Base-by-base conservation (phyloP, 2,888 invertebrate genomes). In the Silvanus unidentatus region DNA sequence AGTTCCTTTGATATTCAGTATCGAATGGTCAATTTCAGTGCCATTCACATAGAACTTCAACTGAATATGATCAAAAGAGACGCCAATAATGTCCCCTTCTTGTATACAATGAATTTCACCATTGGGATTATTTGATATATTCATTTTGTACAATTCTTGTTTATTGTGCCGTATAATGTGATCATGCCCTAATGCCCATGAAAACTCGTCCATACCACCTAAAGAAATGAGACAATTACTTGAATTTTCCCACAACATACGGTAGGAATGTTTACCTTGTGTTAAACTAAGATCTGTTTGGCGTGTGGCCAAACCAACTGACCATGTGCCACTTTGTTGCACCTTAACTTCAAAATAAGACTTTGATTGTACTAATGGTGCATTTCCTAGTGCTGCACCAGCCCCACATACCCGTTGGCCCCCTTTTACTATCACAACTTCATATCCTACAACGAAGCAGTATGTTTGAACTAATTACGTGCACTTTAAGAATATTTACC, bases 291-390 rank as follows among this genome's bases (percentile, higher is more conserved):
- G 75, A 71, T 95, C 88, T 36, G 91, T 83, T 48, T 88, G 86
- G 58, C 88, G 78, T 0, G 94, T 91, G 8, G 95, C 96, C 47
- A 99, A 73, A 1, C 99, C 99, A 10, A 98, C 81, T 1, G 93
- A 94, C 98, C 98, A 99, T 28, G 86, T 81, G 62, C 97, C 97
- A 50, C 89, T 86, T 68, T 98, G 97, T 70, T 98, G 97, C 44
- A 99, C 75, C 75, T 98, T 98, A 4, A 97, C 89, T 77, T 99
- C 98, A 71, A 97, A 99, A 71, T 97, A 99, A 2, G 96, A 89
- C 74, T 99, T 99, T 63, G 95, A 94, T 73, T 99, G 96, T 9
- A 91, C 89, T 39, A 99, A 77, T 0, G 98, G 97, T 5, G 93
- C 93, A 65, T 90, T 96, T 9, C 93, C 92, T 38, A 98, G 74